Conservation (phyloP, 2,113 vertebrate species). For the Cephalopterus ornatus region DNA sequence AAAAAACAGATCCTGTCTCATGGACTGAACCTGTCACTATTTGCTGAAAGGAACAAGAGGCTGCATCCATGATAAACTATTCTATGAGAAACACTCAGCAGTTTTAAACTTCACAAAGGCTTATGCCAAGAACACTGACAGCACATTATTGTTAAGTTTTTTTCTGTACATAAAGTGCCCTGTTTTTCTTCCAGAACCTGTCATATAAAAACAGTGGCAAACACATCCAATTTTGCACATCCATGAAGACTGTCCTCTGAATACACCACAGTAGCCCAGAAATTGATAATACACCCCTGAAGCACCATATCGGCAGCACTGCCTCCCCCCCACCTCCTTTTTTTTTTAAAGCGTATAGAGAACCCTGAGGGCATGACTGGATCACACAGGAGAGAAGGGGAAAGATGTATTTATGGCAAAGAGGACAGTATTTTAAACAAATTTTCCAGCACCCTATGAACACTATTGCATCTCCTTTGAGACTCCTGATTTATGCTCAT, state of each 20-base stretch:
- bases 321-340: rapidly evolving
- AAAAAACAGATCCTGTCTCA: background rate
- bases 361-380: background rate
- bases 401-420: background rate
- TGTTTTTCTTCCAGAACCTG: background rate
- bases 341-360: background rate
- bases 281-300: background rate
- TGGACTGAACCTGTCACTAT: background rate
- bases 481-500: background rate
- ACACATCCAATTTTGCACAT: background rate
- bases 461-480: background rate
- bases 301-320: background rate
- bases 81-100: background rate
- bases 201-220: background rate
- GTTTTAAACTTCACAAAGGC: background rate
- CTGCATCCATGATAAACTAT: background rate
- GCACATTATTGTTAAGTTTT: background rate
- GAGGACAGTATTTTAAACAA: background rate
- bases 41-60: background rate
- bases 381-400: background rate
- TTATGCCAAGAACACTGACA: background rate
- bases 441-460: background rate
- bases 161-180: background rate
- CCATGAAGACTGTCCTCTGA: background rate
- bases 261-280: background rate